Percentiles rank a stretch among this genome's conserved stretches.
Evolutionary conservation across 2,888 invertebrate genomes (phyloP).

Genomic region (Tipula lateralis): DNA sequence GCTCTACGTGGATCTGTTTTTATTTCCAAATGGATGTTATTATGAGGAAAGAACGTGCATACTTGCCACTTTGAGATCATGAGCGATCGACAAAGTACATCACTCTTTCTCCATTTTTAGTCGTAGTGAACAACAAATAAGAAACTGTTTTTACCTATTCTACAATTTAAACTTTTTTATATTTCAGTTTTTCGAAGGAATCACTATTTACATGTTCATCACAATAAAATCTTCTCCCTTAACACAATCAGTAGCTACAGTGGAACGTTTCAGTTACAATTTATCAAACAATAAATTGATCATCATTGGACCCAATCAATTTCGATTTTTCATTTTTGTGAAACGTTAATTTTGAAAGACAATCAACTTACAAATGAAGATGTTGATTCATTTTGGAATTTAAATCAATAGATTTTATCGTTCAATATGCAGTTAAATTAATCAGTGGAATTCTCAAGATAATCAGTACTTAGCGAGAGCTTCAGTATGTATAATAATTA

Average conservation of each 20-base stretch:
- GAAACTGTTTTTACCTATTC: too few relatives aligned
- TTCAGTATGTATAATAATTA: conserved; percentile 29
- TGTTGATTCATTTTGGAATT: conserved; percentile 31
- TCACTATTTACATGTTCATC: conserved; percentile 29
- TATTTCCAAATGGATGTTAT: too few relatives aligned
- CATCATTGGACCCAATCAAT: conserved; percentile 31
- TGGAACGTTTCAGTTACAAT: not conserved
- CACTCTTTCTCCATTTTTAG: too few relatives aligned
- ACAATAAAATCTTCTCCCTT: conserved; percentile 32
- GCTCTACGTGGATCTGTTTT: too few relatives aligned
- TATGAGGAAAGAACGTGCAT: too few relatives aligned
- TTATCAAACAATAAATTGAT: conserved; percentile 33
- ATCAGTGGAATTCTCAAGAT: not conserved
- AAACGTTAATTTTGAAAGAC: conserved; percentile 31
- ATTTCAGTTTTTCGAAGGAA: conserved; percentile 25
- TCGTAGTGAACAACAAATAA: too few relatives aligned
- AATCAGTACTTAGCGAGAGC: conserved; percentile 32
- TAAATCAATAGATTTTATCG: conserved; percentile 28
- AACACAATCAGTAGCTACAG: not conserved
- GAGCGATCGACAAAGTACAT: too few relatives aligned
- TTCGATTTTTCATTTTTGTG: conserved; percentile 31
- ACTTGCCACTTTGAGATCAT: too few relatives aligned
- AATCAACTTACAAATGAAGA: conserved; percentile 33
- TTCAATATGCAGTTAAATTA: conserved; percentile 32
- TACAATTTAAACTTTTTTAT: too few relatives aligned